Evolutionary conservation across 2,113 vertebrate species (phyloP), one percentile per base, ranked within the genome.

Genomic region (Actenoides lindsayi): DNA sequence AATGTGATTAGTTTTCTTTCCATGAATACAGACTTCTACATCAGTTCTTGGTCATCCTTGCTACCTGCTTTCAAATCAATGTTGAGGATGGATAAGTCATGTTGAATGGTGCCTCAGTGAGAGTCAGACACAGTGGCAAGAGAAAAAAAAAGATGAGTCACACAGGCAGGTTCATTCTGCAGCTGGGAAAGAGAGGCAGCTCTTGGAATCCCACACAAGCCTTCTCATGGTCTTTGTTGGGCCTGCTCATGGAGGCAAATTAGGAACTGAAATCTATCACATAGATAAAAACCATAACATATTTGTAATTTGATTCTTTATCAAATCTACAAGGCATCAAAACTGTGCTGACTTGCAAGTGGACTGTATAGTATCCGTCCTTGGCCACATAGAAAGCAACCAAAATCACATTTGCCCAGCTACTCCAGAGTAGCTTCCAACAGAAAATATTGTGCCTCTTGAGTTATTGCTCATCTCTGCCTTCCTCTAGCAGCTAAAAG

Each of bases 401-500:
- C 19, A 63, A 13, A 90, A 24, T 4, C 7, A 30, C 23, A 90
- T 88, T 93, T 78, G 14, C 21, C 8, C 30, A 53, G 41, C 13
- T 79, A 69, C 16, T 73, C n/a, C 59, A 73, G 74, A 65, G 62
- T 14, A 83, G 39, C 37, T 93, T 87, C 33, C 63, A 83, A 69
- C 13, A 91, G 62, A 60, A 96, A 92, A 73, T 18, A 11, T n/a
- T 65, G 23, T 71, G 42, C 48, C 68, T 5, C 37, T 81, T 85
- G 71, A 93, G 20, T 69, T 90, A 86, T 53, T 86, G 82, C 33
- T 93, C 76, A 84, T 84, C 44, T 71, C 80, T 90, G 73, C 60
- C 77, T 93, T 81, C 48, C 69, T 90, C 24, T 44, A 67, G 60
- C 28, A 93, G 30, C 42, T 92, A 90, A 95, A 93, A 81, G 8